Evolutionary conservation across 2,888 invertebrate genomes (phyloP).

Genomic region (Drosophila buzzatii): DNA sequence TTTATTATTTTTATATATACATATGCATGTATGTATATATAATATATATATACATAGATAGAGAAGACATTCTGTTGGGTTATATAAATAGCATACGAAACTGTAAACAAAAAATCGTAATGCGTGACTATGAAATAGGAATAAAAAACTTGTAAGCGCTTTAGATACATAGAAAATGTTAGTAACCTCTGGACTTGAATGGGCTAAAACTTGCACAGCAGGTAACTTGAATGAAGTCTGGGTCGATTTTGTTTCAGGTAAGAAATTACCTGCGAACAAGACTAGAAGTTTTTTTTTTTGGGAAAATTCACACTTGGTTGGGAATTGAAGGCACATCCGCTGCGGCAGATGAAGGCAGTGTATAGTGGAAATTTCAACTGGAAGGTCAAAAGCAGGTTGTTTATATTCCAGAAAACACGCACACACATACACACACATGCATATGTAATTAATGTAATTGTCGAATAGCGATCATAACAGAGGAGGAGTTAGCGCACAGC

Average conservation of each 20-base stretch:
- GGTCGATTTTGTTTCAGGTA: conserved; percentile 41
- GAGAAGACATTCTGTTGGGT: not conserved
- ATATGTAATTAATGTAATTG: not conserved
- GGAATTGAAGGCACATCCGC: conserved; percentile 6
- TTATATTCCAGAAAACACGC: conserved; percentile 2
- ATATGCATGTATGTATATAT: not conserved
- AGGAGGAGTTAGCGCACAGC: conserved; percentile 25
- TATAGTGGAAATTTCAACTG: not conserved
- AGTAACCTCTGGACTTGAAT: conserved; percentile 29
- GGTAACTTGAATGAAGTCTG: conserved; percentile 21
- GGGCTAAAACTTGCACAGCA: conserved; percentile 20
- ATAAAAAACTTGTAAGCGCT: not conserved
- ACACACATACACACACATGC: not conserved
- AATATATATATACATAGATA: not conserved
- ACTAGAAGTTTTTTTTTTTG: conserved; percentile 7
- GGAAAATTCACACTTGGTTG: conserved; percentile 23
- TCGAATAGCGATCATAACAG: not conserved
- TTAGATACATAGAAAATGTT: not conserved
- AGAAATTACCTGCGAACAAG: not conserved
- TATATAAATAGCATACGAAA: conserved; percentile 6
- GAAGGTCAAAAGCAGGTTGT: conserved; percentile 3
- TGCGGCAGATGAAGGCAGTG: conserved; percentile 30
- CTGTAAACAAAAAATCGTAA: conserved; percentile 1
- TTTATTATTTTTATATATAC: not conserved
- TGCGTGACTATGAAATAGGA: not conserved